Base-by-base conservation (phyloP, 2,113 vertebrate genomes). In the Gadus chalcogrammus region DNA sequence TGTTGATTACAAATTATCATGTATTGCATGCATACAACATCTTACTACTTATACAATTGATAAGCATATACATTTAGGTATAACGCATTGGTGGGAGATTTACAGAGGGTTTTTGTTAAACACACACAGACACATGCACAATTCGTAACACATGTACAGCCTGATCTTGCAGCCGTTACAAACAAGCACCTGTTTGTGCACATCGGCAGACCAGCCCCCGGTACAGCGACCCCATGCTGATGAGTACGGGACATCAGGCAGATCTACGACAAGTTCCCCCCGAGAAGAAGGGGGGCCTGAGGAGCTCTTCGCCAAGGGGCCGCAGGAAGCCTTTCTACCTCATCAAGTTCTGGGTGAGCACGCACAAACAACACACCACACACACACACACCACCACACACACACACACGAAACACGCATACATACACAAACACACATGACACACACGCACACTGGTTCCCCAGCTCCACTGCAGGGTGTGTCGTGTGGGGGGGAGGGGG, bases 201-300 rank as follows among this genome's bases (percentile, higher is more conserved):
- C 92, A 97, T 99, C 24, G 93, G 93, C 97, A 99, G 65, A 94
- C 92, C 78, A 95, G 92, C 88, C 93, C 94, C 80, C 96, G 93
- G 84, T 97, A 98, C 93, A 97, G 92, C 15, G 97, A 99, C 82
- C 94, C 97, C 0, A 84, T 97, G 90, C 94, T 99, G 22, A n/a
- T n/a, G 97, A 99, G 85, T 94, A 96, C 0, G 97, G 91, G 97
- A 99, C 91, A 97, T 99, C 78, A 93, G 96, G 76, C 97, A 99
- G 90, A 99, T 99, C 82, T 99, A 99, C 52, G 97, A 99, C 92
- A 99, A 99, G 83, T 99, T 99, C n/a, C n/a, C 73, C 97, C 97
- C 0, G 97, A 99, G 84, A 99, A 99, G 93, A 99, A 99, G 83
- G 97, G 96, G 0, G 97, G 97, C 22, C 92, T 99, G 42, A 99